Evolutionary conservation across 2,888 invertebrate species (phyloP).

Genomic region (Pogonocherus hispidulus): DNA sequence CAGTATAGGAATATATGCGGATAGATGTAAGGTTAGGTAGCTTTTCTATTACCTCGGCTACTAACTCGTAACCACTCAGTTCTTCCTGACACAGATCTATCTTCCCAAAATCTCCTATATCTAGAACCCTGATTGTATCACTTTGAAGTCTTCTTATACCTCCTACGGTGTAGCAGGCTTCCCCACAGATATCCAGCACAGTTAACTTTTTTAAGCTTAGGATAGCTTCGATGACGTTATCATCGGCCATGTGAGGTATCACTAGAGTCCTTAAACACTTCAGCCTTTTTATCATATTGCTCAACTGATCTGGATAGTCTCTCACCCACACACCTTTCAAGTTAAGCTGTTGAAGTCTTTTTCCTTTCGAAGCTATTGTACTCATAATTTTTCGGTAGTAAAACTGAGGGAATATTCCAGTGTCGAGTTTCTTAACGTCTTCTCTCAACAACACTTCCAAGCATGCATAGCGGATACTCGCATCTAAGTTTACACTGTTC

Average conservation of each 20-base stretch:
- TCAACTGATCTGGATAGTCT: slow-evolving; percentile 76
- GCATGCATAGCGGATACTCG: slow-evolving; percentile 77
- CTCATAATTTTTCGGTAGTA: slow-evolving; percentile 79
- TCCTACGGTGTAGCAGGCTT: slow-evolving; percentile 77
- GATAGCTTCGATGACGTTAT: slow-evolving; percentile 75
- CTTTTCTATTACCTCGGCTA: slow-evolving; percentile 75
- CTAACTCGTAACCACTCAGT: slow-evolving; percentile 67
- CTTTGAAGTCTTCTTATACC: slow-evolving; percentile 75
- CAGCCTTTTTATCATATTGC: slow-evolving; percentile 74
- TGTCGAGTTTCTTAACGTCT: slow-evolving; percentile 76
- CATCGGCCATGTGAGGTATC: slow-evolving; percentile 81
- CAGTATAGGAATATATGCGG: slow-evolving; percentile 79
- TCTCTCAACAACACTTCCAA: slow-evolving; percentile 76
- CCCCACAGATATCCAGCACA: slow-evolving; percentile 78
- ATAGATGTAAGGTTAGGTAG: slow-evolving; percentile 77
- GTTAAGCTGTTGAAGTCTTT: slow-evolving; percentile 75
- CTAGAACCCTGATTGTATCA: slow-evolving; percentile 70
- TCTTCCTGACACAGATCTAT: slow-evolving; percentile 74
- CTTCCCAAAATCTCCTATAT: slow-evolving; percentile 80
- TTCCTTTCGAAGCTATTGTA: slow-evolving; percentile 76
- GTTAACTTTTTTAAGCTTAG: slow-evolving; percentile 73
- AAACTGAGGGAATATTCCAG: slow-evolving; percentile 80
- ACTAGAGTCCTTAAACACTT: slow-evolving; percentile 74
- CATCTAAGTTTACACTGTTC: slow-evolving; percentile 77
- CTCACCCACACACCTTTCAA: slow-evolving; percentile 82